Conservation (phyloP, 1,140 invertebrate genomes). For the Notospermus geniculatus region DNA sequence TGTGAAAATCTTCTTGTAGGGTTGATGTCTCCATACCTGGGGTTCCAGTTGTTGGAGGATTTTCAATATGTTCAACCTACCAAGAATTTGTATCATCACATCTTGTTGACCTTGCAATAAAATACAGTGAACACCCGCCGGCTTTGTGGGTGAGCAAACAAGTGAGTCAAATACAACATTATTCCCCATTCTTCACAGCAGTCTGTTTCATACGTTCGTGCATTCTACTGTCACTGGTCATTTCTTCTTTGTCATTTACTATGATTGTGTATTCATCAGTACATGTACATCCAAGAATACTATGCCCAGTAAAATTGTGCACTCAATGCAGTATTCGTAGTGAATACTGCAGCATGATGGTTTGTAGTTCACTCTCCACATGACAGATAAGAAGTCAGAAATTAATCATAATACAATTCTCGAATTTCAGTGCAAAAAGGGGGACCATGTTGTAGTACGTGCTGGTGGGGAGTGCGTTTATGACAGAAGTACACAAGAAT, state of each 20-base stretch:
- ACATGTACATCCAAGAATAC: too few relatives aligned
- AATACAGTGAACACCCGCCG: slow-evolving; percentile 48
- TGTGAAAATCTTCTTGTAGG: slow-evolving; percentile 42
- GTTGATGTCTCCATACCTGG: slow-evolving; percentile 53
- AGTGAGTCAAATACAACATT: slow-evolving; percentile 26
- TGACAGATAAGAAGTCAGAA: too few relatives aligned
- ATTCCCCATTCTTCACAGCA: background rate
- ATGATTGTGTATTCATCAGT: too few relatives aligned
- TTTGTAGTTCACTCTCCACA: too few relatives aligned
- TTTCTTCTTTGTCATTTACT: too few relatives aligned
- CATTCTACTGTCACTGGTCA: too few relatives aligned
- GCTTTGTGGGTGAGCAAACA: slow-evolving; percentile 52
- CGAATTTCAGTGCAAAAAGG: slow-evolving; percentile 41
- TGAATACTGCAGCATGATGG: too few relatives aligned
- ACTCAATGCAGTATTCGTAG: too few relatives aligned
- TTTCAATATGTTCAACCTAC: slow-evolving; percentile 52
- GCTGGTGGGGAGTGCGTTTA: slow-evolving; percentile 53
- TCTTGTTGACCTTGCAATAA: slow-evolving; percentile 49
- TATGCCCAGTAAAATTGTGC: too few relatives aligned
- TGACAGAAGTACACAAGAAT: slow-evolving; percentile 26
- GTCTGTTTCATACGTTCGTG: too few relatives aligned
- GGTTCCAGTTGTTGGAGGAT: slow-evolving; percentile 47
- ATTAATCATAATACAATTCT: too few relatives aligned
- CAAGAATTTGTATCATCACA: slow-evolving; percentile 29
- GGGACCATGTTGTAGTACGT: slow-evolving; percentile 37